phyloP scores from a whole-genome alignment of 2,888 invertebrate genomes.

The Sclerodermus sp. region DNA sequence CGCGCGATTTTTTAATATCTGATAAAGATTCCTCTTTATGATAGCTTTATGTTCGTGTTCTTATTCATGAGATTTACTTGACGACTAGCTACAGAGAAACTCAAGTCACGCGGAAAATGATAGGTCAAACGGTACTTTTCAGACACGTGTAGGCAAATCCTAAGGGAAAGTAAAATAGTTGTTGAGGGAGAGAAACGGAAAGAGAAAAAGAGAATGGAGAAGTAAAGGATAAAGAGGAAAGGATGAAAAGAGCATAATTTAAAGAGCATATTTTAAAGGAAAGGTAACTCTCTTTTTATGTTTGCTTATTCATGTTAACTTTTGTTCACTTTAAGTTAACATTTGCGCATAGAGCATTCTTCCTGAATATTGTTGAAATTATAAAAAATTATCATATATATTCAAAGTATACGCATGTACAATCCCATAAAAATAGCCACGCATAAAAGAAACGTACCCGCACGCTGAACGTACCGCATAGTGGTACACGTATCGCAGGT shows the following conservation, averaged over 20 bases:
- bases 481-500: constrained; percentile 30
- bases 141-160: constrained; percentile 2
- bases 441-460: not conserved
- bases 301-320: too few relatives aligned
- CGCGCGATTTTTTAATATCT: not conserved
- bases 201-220: not conserved
- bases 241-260: not conserved
- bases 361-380: too few relatives aligned
- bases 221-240: not conserved
- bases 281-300: too few relatives aligned
- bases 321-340: too few relatives aligned
- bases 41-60: not conserved
- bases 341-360: too few relatives aligned
- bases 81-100: constrained; percentile 8
- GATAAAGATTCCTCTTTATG: not conserved
- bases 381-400: constrained; percentile 18
- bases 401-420: constrained; percentile 1
- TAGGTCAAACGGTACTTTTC: constrained; percentile 25
- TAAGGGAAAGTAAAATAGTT: not conserved
- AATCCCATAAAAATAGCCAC: constrained; percentile 1
- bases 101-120: constrained; percentile 23
- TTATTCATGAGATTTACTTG: constrained; percentile 6
- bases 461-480: not conserved
- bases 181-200: too few relatives aligned
- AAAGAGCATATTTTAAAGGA: constrained; percentile 10